Conservation (phyloP, 2,113 vertebrate genomes). For the Rhabdornis inornatus region DNA sequence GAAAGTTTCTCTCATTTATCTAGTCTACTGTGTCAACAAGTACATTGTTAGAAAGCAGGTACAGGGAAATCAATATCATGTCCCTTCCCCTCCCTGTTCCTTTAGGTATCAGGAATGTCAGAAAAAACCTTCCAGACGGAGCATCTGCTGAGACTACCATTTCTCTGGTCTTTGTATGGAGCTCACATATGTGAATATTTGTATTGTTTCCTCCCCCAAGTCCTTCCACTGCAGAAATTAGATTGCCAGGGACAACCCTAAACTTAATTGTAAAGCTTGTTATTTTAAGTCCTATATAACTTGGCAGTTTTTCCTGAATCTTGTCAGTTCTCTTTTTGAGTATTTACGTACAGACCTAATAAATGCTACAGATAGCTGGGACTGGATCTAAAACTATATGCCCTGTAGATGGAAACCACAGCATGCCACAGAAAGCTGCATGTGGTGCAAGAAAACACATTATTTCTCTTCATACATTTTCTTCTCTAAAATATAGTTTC, state of each 20-base stretch:
- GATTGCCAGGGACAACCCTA: background rate
- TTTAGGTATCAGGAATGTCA: background rate
- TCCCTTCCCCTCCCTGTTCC: background rate
- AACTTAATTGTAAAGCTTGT: conserved; percentile 2
- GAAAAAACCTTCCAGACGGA: background rate
- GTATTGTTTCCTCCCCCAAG: background rate
- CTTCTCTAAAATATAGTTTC: background rate
- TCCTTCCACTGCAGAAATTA: background rate
- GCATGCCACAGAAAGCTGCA: background rate
- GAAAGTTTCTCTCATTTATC: background rate
- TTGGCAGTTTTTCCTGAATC: background rate
- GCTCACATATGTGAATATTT: background rate
- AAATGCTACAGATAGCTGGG: background rate
- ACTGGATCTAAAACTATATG: background rate
- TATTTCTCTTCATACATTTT: background rate
- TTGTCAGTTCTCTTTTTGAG: background rate
- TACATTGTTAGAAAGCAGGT: background rate
- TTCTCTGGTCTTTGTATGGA: background rate
- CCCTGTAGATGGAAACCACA: background rate
- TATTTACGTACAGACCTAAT: conserved; percentile 2
- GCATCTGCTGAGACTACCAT: background rate
- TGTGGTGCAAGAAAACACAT: background rate
- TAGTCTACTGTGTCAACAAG: background rate
- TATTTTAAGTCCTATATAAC: conserved; percentile 18
- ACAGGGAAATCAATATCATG: background rate